phyloP scores from a whole-genome alignment of 2,113 vertebrate genomes.

The Melanerpes aurifrons region DNA sequence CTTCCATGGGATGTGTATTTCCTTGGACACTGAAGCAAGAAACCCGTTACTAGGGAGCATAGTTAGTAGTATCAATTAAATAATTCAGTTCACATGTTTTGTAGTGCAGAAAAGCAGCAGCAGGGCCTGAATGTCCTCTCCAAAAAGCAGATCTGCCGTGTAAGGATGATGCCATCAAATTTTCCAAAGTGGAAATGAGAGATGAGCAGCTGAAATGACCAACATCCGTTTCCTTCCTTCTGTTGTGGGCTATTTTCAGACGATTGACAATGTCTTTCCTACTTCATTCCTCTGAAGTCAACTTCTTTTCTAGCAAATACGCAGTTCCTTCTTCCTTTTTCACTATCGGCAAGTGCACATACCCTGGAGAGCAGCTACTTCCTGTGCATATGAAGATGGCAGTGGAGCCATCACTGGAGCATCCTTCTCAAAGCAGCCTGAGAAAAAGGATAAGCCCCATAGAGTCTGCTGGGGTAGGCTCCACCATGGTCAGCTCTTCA shows the following conservation, averaged over 20 bases:
- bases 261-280: not conserved
- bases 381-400: not conserved
- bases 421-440: not conserved
- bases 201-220: not conserved
- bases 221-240: not conserved
- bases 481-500: not conserved
- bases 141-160: not conserved
- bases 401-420: not conserved
- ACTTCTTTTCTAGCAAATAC: not conserved
- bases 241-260: not conserved
- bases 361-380: not conserved
- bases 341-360: not conserved
- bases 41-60: not conserved
- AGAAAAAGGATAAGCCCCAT: not conserved
- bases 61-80: not conserved
- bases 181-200: not conserved
- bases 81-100: not conserved
- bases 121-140: not conserved
- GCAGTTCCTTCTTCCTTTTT: not conserved
- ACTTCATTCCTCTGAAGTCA: not conserved
- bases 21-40: not conserved
- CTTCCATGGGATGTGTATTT: not conserved
- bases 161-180: not conserved
- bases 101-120: not conserved
- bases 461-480: not conserved